Evolutionary conservation across 2,888 invertebrate species (phyloP).

Genomic region (Apotomis betuletana): DNA sequence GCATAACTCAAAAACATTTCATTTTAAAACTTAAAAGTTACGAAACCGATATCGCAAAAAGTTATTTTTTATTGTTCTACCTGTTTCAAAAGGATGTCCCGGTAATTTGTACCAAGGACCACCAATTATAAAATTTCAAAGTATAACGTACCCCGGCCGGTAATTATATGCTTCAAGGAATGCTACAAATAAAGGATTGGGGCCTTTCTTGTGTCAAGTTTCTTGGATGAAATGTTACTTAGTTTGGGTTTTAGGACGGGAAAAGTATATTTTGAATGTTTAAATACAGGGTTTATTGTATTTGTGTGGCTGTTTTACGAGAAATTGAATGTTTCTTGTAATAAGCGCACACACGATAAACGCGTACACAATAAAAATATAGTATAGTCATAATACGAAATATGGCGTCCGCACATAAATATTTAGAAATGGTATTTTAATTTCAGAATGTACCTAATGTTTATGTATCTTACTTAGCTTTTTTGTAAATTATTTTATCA

Average conservation of each 20-base stretch:
- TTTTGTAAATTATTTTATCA: no score
- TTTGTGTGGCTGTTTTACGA: constrained; percentile 6
- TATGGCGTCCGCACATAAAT: no score
- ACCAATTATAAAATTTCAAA: constrained; percentile 66
- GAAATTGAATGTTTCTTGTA: not conserved
- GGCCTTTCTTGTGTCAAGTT: constrained; percentile 38
- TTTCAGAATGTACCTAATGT: no score
- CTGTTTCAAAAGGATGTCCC: constrained; percentile 56
- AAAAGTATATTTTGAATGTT: constrained; percentile 27
- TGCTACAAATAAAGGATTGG: constrained; percentile 42
- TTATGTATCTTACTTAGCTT: no score
- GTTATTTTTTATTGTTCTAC: constrained; percentile 40
- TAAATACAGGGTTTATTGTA: constrained; percentile 26
- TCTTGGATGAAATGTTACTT: constrained; percentile 38
- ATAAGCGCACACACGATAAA: no score
- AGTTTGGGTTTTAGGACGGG: constrained; percentile 25
- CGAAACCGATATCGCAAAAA: constrained; percentile 37
- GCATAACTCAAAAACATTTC: constrained; percentile 25
- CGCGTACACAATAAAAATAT: not conserved
- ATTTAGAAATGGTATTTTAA: no score
- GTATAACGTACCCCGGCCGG: constrained; percentile 58
- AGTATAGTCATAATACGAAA: no score
- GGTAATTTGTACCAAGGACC: constrained; percentile 61
- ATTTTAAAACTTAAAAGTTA: constrained; percentile 21
- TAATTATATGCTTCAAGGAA: constrained; percentile 38